These are phyloP conservation scores for Battus philenor DNA, from an alignment of 1,140 invertebrate genomes.

Conservation along the genomic window DNA sequence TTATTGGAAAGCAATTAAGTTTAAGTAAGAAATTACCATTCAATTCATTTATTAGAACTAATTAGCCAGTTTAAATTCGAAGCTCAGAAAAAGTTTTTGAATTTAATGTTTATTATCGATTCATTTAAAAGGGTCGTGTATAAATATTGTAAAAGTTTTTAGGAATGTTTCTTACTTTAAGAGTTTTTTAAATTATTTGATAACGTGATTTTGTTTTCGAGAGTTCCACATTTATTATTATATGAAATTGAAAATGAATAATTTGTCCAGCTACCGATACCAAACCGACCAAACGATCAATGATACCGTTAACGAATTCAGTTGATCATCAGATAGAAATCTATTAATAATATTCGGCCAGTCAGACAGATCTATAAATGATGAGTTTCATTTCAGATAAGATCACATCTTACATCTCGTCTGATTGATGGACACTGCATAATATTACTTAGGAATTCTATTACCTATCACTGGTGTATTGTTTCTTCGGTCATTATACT, in stretches of 20 bases:
- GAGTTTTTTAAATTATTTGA: too few species aligned
- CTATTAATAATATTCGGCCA: constrained; percentile 71
- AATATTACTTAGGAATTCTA: constrained; percentile 69
- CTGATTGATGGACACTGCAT: constrained; percentile 63
- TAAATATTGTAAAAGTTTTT: too few species aligned
- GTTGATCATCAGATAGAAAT: constrained; percentile 70
- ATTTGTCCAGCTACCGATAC: constrained; percentile 60
- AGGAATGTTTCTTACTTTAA: too few species aligned
- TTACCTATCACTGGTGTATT: constrained; percentile 48
- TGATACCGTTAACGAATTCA: constrained; percentile 63
- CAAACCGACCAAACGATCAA: constrained; percentile 51
- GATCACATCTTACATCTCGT: constrained; percentile 58
- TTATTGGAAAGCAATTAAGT: constrained; percentile 42
- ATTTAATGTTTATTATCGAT: constrained; percentile 6
- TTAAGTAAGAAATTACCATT: constrained; percentile 29
- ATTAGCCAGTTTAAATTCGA: constrained; percentile 23
- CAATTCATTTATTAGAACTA: constrained; percentile 20
- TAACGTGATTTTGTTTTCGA: too few species aligned
- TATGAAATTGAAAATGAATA: constrained; percentile 52
- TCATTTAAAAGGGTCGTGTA: too few species aligned
- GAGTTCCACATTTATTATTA: too few species aligned
- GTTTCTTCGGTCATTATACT: constrained; percentile 60
- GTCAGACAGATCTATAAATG: constrained; percentile 69
- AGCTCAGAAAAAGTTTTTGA: constrained; percentile 10
- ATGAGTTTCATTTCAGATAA: constrained; percentile 74